Percentiles rank a stretch among this genome's conserved stretches.
Conservation (phyloP, 2,888 invertebrate genomes). For the Polydrusus cervinus region DNA sequence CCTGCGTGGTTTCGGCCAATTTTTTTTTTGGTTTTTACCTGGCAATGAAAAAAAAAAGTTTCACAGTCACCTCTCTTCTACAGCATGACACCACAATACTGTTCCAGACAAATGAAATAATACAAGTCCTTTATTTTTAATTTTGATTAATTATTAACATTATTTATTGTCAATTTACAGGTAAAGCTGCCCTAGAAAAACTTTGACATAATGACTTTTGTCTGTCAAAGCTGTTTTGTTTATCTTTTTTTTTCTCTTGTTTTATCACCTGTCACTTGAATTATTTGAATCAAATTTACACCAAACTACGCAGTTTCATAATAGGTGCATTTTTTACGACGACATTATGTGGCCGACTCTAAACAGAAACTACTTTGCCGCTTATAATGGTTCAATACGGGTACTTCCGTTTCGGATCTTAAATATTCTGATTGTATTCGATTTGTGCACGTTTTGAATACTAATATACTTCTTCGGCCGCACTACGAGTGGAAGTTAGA, state of each 20-base stretch:
- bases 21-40: background rate
- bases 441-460: slow-evolving; percentile 46
- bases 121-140: too few species aligned
- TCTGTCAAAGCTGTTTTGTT: background rate
- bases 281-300: background rate
- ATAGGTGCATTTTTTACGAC: background rate
- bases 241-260: background rate
- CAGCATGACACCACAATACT: too few species aligned
- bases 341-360: slow-evolving; percentile 19
- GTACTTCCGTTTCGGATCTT: slow-evolving; percentile 54
- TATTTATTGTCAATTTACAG: too few species aligned
- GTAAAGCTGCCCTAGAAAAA: too few species aligned
- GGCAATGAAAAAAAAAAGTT: too few species aligned
- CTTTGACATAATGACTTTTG: too few species aligned
- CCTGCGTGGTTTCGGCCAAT: slow-evolving; percentile 24
- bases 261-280: background rate
- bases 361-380: slow-evolving; percentile 43
- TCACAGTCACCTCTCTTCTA: too few species aligned
- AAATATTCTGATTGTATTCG: slow-evolving; percentile 55
- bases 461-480: slow-evolving; percentile 31
- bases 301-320: background rate
- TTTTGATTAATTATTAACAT: too few species aligned
- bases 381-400: slow-evolving; percentile 42
- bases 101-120: too few species aligned
- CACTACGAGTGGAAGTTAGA: slow-evolving; percentile 45